These are phyloP conservation scores for Balanococcus diminutus DNA, from an alignment of 2,888 invertebrate species.

Conservation along the genomic window DNA sequence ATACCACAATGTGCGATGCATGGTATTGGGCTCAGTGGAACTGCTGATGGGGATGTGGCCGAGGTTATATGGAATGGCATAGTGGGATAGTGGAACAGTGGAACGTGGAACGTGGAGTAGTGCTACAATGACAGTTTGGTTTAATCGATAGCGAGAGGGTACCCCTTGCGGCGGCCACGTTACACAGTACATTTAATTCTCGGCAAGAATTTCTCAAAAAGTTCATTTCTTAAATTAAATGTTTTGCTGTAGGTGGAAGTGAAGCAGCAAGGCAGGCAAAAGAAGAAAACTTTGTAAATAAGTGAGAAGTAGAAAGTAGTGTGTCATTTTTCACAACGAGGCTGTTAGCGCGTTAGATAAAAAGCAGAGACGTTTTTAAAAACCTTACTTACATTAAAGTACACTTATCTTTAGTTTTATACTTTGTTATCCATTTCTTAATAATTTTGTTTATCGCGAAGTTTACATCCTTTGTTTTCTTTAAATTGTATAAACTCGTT, in stretches of 20 bases:
- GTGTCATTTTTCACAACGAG: slow-evolving; percentile 46
- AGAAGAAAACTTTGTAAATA: slow-evolving; percentile 17
- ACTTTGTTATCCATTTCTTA: slow-evolving; percentile 44
- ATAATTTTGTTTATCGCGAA: slow-evolving; percentile 43
- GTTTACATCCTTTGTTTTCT: slow-evolving; percentile 44
- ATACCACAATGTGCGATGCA: slow-evolving; percentile 39
- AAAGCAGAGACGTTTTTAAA: slow-evolving; percentile 52
- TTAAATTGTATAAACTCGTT: slow-evolving; percentile 44
- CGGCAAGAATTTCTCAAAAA: slow-evolving; percentile 35
- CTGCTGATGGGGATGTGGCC: not conserved
- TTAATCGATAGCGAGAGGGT: slow-evolving; percentile 39
- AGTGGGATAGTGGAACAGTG: too few relatives aligned
- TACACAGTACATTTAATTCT: slow-evolving; percentile 42
- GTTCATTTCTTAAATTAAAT: slow-evolving; percentile 53
- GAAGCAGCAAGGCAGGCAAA: not conserved
- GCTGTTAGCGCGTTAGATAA: slow-evolving; percentile 42
- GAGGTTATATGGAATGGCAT: not conserved
- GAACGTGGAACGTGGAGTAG: not conserved
- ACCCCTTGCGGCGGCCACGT: slow-evolving; percentile 24
- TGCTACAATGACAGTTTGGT: slow-evolving; percentile 34
- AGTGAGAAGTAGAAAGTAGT: slow-evolving; percentile 45
- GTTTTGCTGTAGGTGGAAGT: slow-evolving; percentile 48
- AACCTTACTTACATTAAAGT: slow-evolving; percentile 52
- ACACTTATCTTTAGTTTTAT: slow-evolving; percentile 50
- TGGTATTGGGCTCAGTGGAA: slow-evolving; percentile 12